phyloP scores from a whole-genome alignment of 2,113 vertebrate genomes.

The Erythrolamprus reginae region DNA sequence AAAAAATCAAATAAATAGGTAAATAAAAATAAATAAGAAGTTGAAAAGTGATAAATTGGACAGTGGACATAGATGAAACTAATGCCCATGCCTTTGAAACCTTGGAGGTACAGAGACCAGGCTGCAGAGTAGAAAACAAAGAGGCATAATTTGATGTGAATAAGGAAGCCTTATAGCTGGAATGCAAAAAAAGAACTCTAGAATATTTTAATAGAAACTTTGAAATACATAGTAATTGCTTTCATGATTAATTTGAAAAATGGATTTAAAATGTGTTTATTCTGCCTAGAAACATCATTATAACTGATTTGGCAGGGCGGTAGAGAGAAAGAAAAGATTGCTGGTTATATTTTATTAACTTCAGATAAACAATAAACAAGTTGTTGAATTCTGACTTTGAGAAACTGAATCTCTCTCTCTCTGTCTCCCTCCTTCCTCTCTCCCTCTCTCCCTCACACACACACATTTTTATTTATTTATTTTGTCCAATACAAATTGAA shows the following conservation, averaged over 20 bases:
- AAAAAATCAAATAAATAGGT: too few relatives aligned
- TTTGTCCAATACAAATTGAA: too few relatives aligned
- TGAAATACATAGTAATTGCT: background rate
- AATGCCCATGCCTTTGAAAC: background rate
- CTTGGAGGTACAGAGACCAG: background rate
- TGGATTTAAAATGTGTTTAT: background rate
- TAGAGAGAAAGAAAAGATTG: background rate
- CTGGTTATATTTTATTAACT: background rate
- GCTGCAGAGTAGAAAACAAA: background rate
- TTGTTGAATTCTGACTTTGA: background rate
- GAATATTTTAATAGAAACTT: background rate
- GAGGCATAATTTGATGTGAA: background rate
- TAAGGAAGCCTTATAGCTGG: background rate
- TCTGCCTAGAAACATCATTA: background rate
- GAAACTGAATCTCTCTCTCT: background rate
- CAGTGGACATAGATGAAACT: background rate
- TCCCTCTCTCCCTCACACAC: too few relatives aligned
- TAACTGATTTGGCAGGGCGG: background rate
- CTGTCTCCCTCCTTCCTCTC: too few relatives aligned
- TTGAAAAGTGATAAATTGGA: background rate
- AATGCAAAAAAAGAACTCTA: background rate
- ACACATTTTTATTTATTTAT: too few relatives aligned
- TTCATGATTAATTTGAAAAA: background rate
- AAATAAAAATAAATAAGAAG: too few relatives aligned
- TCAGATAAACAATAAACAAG: background rate